These are phyloP conservation scores for Apis florea DNA, from an alignment of 1,140 invertebrate genomes.

Conservation along the genomic window DNA sequence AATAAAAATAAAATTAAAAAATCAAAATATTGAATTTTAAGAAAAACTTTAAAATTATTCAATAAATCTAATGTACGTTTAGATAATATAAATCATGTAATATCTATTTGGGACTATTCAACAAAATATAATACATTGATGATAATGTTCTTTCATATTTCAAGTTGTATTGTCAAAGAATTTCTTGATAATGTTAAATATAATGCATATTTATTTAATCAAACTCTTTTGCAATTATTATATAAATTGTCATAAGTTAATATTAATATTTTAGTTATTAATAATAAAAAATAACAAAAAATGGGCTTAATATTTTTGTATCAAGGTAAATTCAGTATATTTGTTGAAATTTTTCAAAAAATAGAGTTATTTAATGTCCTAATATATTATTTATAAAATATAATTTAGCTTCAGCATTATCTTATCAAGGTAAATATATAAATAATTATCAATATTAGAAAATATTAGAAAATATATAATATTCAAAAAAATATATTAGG, in stretches of 20 bases:
- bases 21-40: not conserved
- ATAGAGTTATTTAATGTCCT: not conserved
- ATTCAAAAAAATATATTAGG: constrained; percentile 1
- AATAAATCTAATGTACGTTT: not conserved
- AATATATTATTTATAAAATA: not conserved
- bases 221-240: not conserved
- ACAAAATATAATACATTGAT: not conserved
- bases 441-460: not conserved
- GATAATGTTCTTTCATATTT: not conserved
- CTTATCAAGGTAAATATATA: not conserved
- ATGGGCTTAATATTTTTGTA: not conserved
- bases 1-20: not conserved
- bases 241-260: not conserved
- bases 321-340: not conserved
- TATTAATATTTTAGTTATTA: not conserved
- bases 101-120: not conserved
- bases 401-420: not conserved
- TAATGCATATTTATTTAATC: not conserved
- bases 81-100: not conserved
- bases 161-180: not conserved
- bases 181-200: not conserved
- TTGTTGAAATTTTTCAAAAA: not conserved
- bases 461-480: not conserved
- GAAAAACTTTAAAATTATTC: not conserved
- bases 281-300: not conserved